phyloP scores from a whole-genome alignment of 2,113 vertebrate species.

The Chloropsis cyanopogon region DNA sequence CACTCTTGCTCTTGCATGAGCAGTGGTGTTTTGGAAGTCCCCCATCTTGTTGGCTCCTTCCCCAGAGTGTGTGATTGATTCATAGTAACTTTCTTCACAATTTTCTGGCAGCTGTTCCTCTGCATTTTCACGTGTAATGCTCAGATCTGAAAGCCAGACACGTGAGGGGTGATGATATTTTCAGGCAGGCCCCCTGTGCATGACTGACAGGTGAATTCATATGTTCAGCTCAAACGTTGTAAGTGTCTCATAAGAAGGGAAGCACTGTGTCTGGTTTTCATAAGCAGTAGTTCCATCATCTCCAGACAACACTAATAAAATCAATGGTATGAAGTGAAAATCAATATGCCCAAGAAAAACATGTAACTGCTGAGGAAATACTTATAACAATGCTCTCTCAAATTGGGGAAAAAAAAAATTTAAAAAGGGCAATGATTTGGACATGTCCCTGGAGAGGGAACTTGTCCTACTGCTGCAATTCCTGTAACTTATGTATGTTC shows the following conservation, averaged over 20 bases:
- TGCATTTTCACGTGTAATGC: not conserved
- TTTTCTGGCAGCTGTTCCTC: not conserved
- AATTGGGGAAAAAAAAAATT: not conserved
- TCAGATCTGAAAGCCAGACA: constrained; percentile 8
- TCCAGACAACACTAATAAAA: constrained; percentile 18
- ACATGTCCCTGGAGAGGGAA: not conserved
- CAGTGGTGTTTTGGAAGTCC: not conserved
- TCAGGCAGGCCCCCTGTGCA: not conserved
- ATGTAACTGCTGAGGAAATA: not conserved
- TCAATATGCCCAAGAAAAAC: not conserved
- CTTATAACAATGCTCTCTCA: not conserved
- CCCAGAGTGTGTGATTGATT: not conserved
- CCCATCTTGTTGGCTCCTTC: not conserved
- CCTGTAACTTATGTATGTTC: not conserved
- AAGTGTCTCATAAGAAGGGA: constrained; percentile 11
- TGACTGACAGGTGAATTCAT: constrained; percentile 61
- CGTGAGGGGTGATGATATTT: not conserved
- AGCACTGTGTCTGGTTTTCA: constrained; percentile 13
- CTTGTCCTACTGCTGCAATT: not conserved
- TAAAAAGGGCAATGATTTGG: not conserved
- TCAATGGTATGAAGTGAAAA: not conserved
- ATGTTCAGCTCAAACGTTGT: not conserved
- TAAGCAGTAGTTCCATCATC: not conserved
- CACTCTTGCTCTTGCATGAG: not conserved
- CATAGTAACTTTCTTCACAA: not conserved